Evolutionary conservation across 2,888 invertebrate genomes (phyloP).

Genomic region (Willowsia nigromaculata): DNA sequence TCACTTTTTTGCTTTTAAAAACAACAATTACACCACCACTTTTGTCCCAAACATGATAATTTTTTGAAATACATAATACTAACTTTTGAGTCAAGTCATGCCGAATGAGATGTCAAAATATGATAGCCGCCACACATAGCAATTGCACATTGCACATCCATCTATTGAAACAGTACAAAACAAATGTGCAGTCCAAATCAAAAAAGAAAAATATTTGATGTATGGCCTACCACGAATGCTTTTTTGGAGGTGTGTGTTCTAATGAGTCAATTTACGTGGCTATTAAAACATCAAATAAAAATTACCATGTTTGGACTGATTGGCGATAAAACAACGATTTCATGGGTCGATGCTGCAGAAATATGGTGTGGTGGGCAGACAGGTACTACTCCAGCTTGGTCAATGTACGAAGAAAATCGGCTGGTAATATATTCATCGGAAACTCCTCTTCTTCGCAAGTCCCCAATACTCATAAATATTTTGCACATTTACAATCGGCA

Average conservation of each 20-base stretch:
- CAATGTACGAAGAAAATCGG: neutral
- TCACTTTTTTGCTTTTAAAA: constrained; percentile 9
- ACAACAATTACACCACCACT: neutral
- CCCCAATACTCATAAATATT: neutral
- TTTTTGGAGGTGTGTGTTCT: constrained; percentile 33
- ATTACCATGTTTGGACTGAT: constrained; percentile 27
- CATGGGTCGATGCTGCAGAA: neutral
- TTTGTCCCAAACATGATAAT: neutral
- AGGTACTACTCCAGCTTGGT: neutral
- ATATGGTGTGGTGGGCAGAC: neutral
- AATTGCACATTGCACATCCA: neutral
- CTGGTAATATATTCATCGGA: neutral
- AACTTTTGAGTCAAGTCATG: neutral
- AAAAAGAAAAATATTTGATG: neutral
- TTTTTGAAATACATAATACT: constrained; percentile 1
- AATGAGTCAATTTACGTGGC: constrained; percentile 35
- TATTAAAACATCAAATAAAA: constrained; percentile 31
- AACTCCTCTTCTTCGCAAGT: constrained; percentile 1
- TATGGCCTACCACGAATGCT: neutral
- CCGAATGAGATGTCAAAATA: constrained; percentile 22
- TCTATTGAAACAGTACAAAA: neutral
- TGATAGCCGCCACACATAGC: neutral
- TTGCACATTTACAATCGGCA: neutral
- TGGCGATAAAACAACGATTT: constrained; percentile 33
- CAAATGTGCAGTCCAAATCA: neutral